phyloP scores from a whole-genome alignment of 2,113 vertebrate genomes.

The Nicator chloris region DNA sequence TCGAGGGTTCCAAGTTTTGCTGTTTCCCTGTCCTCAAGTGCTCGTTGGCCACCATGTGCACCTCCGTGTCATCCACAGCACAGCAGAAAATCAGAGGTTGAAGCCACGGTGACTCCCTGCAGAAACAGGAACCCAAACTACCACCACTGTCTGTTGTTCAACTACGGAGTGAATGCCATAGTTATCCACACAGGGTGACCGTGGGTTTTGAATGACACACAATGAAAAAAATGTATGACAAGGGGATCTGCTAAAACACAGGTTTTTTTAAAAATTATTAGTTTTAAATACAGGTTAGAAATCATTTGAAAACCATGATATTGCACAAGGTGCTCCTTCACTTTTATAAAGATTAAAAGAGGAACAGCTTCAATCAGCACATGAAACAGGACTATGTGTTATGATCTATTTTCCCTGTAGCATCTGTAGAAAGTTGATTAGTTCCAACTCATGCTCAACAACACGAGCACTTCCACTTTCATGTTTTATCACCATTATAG shows the following conservation, averaged over 20 bases:
- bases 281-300: neutral
- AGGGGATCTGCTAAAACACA: neutral
- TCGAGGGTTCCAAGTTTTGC: neutral
- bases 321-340: neutral
- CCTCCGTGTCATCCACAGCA: neutral
- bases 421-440: neutral
- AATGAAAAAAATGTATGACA: neutral
- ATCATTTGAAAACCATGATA: neutral
- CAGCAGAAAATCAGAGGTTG: neutral
- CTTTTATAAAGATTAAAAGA: neutral
- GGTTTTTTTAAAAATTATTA: neutral
- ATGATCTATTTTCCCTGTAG: neutral
- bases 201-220: neutral
- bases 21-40: accelerated
- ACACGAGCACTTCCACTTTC: neutral
- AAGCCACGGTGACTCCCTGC: neutral
- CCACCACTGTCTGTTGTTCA: neutral
- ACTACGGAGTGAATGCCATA: neutral
- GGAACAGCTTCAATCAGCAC: neutral
- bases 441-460: neutral
- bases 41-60: neutral
- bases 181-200: neutral
- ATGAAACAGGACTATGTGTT: neutral
- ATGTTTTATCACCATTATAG: neutral
- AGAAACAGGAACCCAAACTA: neutral